Conservation (phyloP, 2,113 vertebrate species). For the Crotalus tigris region DNA sequence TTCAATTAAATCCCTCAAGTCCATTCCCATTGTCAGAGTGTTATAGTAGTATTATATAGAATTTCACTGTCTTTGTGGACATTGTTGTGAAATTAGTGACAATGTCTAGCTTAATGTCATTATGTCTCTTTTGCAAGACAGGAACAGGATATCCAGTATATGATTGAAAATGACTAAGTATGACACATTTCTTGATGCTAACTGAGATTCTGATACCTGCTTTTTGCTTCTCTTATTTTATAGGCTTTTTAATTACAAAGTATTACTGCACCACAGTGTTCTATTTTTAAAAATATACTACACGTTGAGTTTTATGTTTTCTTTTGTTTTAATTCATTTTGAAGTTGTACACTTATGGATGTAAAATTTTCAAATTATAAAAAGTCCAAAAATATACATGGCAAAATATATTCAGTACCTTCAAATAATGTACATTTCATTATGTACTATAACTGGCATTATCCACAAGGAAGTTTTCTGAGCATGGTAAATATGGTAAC, state of each 20-base stretch:
- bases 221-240: conserved; percentile 67
- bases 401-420: conserved; percentile 75
- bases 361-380: conserved; percentile 48
- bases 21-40: conserved; percentile 80
- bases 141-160: conserved; percentile 78
- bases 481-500: background rate
- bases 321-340: conserved; percentile 68
- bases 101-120: conserved; percentile 75
- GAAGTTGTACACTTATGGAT: conserved; percentile 65
- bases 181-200: conserved; percentile 75
- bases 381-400: conserved; percentile 61
- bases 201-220: conserved; percentile 68
- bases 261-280: conserved; percentile 69
- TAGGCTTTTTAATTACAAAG: conserved; percentile 64
- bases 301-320: conserved; percentile 52
- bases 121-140: conserved; percentile 79
- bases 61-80: conserved; percentile 83
- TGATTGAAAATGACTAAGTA: conserved; percentile 72
- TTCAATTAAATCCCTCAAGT: conserved; percentile 74
- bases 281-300: conserved; percentile 64
- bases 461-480: background rate
- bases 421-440: conserved; percentile 71
- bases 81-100: conserved; percentile 79
- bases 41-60: conserved; percentile 82
- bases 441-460: conserved; percentile 27